Evolutionary conservation across 2,113 vertebrate genomes (phyloP).

Genomic region (Donacobius atricapilla): DNA sequence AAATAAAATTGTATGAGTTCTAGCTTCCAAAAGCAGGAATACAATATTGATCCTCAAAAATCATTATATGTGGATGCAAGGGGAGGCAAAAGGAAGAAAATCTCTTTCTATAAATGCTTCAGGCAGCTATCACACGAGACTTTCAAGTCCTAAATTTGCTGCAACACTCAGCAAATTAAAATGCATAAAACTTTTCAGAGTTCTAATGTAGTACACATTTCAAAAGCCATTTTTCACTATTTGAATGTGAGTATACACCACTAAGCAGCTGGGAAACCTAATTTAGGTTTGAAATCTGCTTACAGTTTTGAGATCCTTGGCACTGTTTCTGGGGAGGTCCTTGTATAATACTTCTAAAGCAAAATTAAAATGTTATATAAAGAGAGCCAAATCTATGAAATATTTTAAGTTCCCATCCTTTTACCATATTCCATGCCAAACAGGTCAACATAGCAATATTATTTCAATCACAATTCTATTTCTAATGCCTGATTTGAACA

Average conservation of each 20-base stretch:
- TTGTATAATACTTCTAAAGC: not conserved
- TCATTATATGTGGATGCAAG: not conserved
- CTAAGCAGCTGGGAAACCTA: conserved; percentile 26
- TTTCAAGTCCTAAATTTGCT: not conserved
- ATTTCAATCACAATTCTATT: not conserved
- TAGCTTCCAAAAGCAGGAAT: not conserved
- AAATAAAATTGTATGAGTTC: not conserved
- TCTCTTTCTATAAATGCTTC: not conserved
- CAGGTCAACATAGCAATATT: not conserved
- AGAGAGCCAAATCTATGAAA: not conserved
- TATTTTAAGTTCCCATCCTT: not conserved
- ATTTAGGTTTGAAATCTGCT: conserved; percentile 37
- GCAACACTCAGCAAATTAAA: conserved; percentile 37
- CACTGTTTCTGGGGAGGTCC: not conserved
- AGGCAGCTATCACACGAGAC: not conserved
- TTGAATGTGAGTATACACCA: not conserved
- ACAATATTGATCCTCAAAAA: conserved; percentile 17
- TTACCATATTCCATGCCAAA: not conserved
- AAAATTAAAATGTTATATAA: not conserved
- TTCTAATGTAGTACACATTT: conserved; percentile 12
- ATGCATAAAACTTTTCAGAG: not conserved
- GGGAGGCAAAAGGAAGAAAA: not conserved
- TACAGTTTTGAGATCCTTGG: conserved; percentile 1
- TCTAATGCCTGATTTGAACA: not conserved
- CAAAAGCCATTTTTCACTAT: conserved; percentile 1